These are phyloP conservation scores for Pangasius krempfi DNA, from an alignment of 2,797 vertebrate genomes.

Conservation along the genomic window DNA sequence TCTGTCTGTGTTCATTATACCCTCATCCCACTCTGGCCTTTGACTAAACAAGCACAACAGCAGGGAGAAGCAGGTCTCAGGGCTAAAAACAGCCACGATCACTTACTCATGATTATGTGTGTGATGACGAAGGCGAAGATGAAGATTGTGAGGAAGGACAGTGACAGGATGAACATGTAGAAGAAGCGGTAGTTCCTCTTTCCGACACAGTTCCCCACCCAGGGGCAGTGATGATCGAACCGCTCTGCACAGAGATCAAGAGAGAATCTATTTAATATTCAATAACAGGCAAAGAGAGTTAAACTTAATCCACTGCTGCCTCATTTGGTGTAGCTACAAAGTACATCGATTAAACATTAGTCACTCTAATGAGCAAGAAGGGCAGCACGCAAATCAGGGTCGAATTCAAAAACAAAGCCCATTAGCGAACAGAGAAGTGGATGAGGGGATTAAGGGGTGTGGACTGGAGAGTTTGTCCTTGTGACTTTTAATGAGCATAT, in stretches of 20 bases:
- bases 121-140: conserved; percentile 98
- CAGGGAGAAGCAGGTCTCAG: background rate
- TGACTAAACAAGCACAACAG: background rate
- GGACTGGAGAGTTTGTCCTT: background rate
- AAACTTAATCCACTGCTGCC: background rate
- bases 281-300: background rate
- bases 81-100: conserved; percentile 44
- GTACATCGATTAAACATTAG: conserved; percentile 9
- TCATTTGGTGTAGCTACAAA: background rate
- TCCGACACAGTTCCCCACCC: conserved; percentile 99
- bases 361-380: background rate
- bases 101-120: conserved; percentile 97
- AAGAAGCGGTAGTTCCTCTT: conserved; percentile 99
- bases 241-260: conserved; percentile 82
- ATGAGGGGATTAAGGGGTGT: background rate
- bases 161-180: conserved; percentile 99
- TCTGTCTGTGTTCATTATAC: background rate
- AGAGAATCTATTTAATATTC: conserved; percentile 22
- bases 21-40: background rate
- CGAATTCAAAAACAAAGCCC: background rate
- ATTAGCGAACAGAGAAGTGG: background rate
- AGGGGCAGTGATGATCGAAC: conserved; percentile 99
- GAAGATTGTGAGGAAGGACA: conserved; percentile 99
- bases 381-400: background rate
- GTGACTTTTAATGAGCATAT: background rate